A percentile compares a stretch with the other conserved stretches of the same genome.
These are phyloP conservation scores for Pseudomyrmex flavicornis DNA, from an alignment of 1,140 invertebrate species.

Conservation along the genomic window DNA sequence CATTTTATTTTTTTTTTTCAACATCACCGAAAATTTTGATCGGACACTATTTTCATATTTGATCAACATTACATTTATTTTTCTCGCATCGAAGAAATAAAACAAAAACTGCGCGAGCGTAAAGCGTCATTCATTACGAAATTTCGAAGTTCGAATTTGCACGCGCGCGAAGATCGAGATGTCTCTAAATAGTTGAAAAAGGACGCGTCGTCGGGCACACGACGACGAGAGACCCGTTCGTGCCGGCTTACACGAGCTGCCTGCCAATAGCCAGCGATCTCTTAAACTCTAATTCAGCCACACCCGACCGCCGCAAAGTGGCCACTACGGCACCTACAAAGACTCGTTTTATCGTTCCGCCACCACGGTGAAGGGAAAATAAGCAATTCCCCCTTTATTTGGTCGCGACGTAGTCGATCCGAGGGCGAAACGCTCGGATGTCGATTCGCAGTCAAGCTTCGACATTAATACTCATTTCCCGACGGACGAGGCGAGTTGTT, in stretches of 20 bases:
- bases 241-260: conserved; percentile 59
- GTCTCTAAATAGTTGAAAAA: background rate
- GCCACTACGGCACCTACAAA: conserved; percentile 54
- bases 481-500: background rate
- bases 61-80: background rate
- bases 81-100: background rate
- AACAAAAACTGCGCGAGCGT: background rate
- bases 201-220: background rate
- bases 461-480: conserved; percentile 41
- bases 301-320: conserved; percentile 56
- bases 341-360: conserved; percentile 66
- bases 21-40: background rate
- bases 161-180: background rate
- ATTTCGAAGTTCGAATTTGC: no score
- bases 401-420: conserved; percentile 38
- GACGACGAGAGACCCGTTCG: conserved; percentile 39
- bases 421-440: background rate
- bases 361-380: conserved; percentile 54
- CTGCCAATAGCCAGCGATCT: conserved; percentile 72
- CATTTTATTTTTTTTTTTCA: background rate
- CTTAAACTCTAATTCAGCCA: conserved; percentile 73
- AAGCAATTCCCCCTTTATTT: conserved; percentile 69
- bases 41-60: no score
- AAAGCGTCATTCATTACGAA: background rate
- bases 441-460: conserved; percentile 34